Evolutionary conservation across 2,888 invertebrate genomes (phyloP).

Genomic region (Oxytorus armatus): DNA sequence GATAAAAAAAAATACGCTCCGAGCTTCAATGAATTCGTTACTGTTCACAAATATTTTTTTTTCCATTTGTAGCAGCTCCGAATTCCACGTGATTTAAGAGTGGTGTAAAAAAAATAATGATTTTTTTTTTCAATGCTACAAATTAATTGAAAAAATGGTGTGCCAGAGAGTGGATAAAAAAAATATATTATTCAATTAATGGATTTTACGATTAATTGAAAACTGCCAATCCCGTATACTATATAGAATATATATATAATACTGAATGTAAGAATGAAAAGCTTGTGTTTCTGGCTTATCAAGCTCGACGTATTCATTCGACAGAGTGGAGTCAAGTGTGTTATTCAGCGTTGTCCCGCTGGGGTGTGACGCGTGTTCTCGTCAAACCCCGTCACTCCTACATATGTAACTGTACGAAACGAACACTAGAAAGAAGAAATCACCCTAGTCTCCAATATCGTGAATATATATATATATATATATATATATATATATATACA

Average conservation of each 20-base stretch:
- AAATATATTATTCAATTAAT: background rate
- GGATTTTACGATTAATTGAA: slow-evolving; percentile 17
- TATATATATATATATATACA: background rate
- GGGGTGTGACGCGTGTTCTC: slow-evolving; percentile 65
- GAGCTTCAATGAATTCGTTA: too few relatives aligned
- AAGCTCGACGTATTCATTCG: slow-evolving; percentile 60
- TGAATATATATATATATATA: background rate
- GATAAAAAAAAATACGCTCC: background rate
- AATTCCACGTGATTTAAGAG: too few relatives aligned
- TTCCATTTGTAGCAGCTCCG: too few relatives aligned
- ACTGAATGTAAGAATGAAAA: background rate
- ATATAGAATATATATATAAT: background rate
- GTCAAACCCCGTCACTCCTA: slow-evolving; percentile 43
- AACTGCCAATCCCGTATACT: background rate
- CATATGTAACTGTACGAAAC: slow-evolving; percentile 18
- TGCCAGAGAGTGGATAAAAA: background rate
- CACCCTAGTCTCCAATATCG: slow-evolving; percentile 11
- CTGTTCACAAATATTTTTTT: too few relatives aligned
- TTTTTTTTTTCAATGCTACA: too few relatives aligned
- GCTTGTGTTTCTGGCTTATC: slow-evolving; percentile 21
- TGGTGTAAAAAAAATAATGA: too few relatives aligned
- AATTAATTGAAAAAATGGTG: too few relatives aligned
- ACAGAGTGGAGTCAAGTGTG: slow-evolving; percentile 79
- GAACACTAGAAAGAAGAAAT: slow-evolving; percentile 28
- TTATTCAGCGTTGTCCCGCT: slow-evolving; percentile 72